A percentile compares a stretch with the other conserved stretches of the same genome.
Conservation (phyloP, 2,113 vertebrate species). For the Ammodramus savannarum region DNA sequence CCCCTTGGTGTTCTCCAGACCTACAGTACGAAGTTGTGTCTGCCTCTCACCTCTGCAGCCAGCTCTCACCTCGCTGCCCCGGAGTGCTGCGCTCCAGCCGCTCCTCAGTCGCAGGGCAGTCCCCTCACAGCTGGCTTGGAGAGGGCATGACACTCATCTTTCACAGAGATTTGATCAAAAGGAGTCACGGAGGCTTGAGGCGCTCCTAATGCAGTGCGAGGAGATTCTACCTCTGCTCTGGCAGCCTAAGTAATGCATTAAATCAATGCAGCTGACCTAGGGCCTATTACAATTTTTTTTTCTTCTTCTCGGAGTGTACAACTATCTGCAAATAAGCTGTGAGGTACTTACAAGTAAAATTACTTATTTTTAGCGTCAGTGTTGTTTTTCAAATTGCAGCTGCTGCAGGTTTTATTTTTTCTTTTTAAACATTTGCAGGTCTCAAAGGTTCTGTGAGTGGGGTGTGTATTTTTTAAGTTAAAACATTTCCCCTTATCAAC, state of each 20-base stretch:
- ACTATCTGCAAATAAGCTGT: constrained; percentile 62
- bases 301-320: constrained; percentile 18
- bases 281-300: constrained; percentile 57
- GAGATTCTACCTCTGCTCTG: constrained; percentile 76
- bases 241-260: constrained; percentile 82
- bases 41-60: constrained; percentile 83
- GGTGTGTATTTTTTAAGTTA: constrained; percentile 6
- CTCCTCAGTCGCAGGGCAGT: constrained; percentile 83
- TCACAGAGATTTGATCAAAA: constrained; percentile 96
- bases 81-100: constrained; percentile 66
- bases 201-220: constrained; percentile 82
- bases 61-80: constrained; percentile 74
- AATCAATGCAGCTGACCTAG: constrained; percentile 82
- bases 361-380: constrained; percentile 1
- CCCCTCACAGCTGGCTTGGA: constrained; percentile 88
- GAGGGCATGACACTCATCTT: constrained; percentile 93
- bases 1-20: constrained; percentile 75
- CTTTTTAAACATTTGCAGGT: constrained; percentile 1
- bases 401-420: not conserved
- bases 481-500: constrained; percentile 12
- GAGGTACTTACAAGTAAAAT: constrained; percentile 61
- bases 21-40: constrained; percentile 70
- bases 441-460: not conserved
- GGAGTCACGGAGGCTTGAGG: constrained; percentile 85
- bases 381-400: constrained; percentile 34